Conservation (phyloP, 2,797 vertebrate species). For the Phyllotis vaccarum region DNA sequence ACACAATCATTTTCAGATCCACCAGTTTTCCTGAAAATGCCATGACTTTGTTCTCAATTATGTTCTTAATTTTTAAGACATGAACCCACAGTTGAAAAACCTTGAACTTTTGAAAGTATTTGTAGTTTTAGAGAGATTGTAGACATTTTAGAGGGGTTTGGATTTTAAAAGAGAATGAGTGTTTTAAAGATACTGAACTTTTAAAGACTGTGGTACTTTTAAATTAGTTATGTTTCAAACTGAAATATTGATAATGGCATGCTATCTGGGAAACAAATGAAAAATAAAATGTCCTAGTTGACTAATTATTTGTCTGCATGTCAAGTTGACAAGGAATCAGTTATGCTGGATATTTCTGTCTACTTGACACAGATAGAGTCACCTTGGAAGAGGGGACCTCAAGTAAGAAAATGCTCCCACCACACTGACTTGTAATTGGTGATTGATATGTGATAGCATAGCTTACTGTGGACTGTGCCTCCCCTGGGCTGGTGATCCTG, state of each 20-base stretch:
- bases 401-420: not conserved
- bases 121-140: not conserved
- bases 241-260: not conserved
- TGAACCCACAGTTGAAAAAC: not conserved
- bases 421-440: not conserved
- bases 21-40: not conserved
- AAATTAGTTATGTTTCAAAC: not conserved
- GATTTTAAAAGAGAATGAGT: not conserved
- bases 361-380: not conserved
- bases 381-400: not conserved
- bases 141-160: not conserved
- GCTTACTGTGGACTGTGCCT: not conserved
- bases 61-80: not conserved
- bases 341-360: no score
- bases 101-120: not conserved
- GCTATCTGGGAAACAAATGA: not conserved
- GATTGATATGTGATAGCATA: not conserved
- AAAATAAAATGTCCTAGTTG: not conserved
- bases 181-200: not conserved
- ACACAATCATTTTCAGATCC: not conserved
- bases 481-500: not conserved
- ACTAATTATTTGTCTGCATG: not conserved
- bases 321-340: not conserved
- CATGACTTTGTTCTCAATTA: not conserved
- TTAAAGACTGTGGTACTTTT: not conserved